Evolutionary conservation across 2,797 vertebrate species (phyloP), one percentile per base, ranked within the genome.

Genomic region (Hemibagrus guttatus): DNA sequence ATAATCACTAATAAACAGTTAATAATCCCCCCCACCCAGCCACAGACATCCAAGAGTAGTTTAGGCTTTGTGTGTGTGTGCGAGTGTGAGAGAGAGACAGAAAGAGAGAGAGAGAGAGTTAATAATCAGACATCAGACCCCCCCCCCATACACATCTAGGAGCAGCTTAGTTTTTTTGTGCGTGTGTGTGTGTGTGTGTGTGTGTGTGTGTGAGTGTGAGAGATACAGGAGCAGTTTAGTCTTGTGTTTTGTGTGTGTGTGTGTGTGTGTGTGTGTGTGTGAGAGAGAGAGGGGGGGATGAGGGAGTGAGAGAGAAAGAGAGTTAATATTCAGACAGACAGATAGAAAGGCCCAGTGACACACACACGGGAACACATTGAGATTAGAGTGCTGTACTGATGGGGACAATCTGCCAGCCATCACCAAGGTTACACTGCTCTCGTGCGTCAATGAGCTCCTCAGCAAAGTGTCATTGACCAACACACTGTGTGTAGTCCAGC

Each of bases 371-470:
- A 3, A 35, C 52, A 76, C 49, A 78, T 14, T 54, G 7, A 78
- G 75, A 56, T 78, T 79, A 59, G 23, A 59, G 75, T 39, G 75
- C 17, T 58, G 54, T 79, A 39, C 19, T 23, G 52, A 79, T 23
- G 6, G 54, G 31, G 75, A 79, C 75, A 79, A 78, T 79, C 75
- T 87, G 90, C 54, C 82, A 56, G 58, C 88, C 79, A 71, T 89
- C 86, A 80, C 83, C 80, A 74, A 71, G 72, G 79, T 90, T 88
- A 90, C 85, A 35, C 80, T 61, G 85, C 26, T 78, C 39, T 81
- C 19, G 9, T 79, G 75, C 75, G 75, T 79, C 75, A 58, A 8
- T 56, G 46, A 71, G 68, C 23, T 14, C 21, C 68, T 83, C 83
- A 81, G 87, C 85, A 78, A 79, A 83, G 49, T 81, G 78, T 21